Evolutionary conservation across 1,140 invertebrate genomes (phyloP), one percentile per base, ranked within the genome.

Genomic region (Hermetia illucens): DNA sequence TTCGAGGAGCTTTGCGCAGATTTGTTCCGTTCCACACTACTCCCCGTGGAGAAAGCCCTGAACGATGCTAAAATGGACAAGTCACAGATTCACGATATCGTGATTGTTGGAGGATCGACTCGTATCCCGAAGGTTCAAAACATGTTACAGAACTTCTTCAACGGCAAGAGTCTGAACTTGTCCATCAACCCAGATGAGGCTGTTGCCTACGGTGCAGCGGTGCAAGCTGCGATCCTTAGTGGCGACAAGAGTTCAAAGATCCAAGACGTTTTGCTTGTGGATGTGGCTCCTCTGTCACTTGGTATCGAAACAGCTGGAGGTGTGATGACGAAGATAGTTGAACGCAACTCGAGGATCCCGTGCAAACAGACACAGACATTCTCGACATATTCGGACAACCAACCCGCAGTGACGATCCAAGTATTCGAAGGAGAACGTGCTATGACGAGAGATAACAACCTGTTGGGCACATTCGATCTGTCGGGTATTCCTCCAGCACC

Each of bases 1-100:
- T 88, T 88, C 53, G 87, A 91, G 63, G 86, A 90, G 59, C 62
- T 94, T 18, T 84, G 81, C 55, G 75, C 79, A 36, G 89, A 93
- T 65, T 66, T 93, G 22, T 80, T 80, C 62, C 61, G 72, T 42
- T 57, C 64, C 15, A 82, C 79, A 8, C 49, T 84, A 35, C 64
- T 64, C 24, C 80, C 80, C 4, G 77, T 84, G 6, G 79, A 84
- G 47, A 85, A 58, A 67, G 78, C 73, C 20, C 55, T 87, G 24
- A 69, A 69, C 41, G 82, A 86, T 63, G 78, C 82, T 29, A 79
- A 77, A 55, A 50, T 84, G 41, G 78, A 83, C 52, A 86, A 81
- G 46, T 62, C 62, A 43, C 62, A 70, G 46, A 75, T 75, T 44
- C 64, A 75, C 41, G 72, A 75, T 45, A 71, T 76, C 19, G 72